Conservation (phyloP, 2,113 vertebrate species). For the Philantomba maxwellii region DNA sequence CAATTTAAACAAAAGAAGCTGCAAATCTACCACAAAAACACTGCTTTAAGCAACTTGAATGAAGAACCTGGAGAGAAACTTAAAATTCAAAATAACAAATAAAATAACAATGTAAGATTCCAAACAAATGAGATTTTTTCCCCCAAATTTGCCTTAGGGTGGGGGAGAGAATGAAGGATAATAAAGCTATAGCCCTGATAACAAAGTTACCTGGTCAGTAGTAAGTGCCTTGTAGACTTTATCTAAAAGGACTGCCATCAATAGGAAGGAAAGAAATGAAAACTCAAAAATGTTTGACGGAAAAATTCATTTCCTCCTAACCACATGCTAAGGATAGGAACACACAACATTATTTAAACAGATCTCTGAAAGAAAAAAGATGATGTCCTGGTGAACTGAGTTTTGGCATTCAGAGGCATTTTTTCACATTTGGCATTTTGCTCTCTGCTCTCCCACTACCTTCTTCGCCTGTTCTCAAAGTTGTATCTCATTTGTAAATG, state of each 20-base stretch:
- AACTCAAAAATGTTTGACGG: background rate
- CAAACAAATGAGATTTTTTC: background rate
- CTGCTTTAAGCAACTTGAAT: background rate
- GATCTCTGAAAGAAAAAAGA: background rate
- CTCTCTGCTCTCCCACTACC: too few relatives aligned
- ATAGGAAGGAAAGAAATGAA: background rate
- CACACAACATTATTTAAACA: background rate
- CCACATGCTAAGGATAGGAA: background rate
- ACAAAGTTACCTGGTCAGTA: background rate
- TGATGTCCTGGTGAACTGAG: background rate
- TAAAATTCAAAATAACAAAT: background rate
- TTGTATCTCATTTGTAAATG: background rate
- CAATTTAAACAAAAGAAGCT: slow-evolving; percentile 14
- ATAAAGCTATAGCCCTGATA: background rate
- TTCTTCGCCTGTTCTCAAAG: background rate
- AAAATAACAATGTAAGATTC: background rate
- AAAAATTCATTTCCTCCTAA: background rate
- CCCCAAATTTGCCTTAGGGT: too few relatives aligned
- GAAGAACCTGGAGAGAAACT: background rate
- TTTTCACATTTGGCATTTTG: background rate
- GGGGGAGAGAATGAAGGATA: background rate
- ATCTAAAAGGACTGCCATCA: background rate
- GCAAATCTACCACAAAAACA: background rate
- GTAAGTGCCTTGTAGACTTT: background rate
- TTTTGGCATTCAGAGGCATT: too few relatives aligned